Percentiles rank a stretch among this genome's conserved stretches.
phyloP scores from a whole-genome alignment of 1,140 invertebrate species.

The Penaeus indicus region DNA sequence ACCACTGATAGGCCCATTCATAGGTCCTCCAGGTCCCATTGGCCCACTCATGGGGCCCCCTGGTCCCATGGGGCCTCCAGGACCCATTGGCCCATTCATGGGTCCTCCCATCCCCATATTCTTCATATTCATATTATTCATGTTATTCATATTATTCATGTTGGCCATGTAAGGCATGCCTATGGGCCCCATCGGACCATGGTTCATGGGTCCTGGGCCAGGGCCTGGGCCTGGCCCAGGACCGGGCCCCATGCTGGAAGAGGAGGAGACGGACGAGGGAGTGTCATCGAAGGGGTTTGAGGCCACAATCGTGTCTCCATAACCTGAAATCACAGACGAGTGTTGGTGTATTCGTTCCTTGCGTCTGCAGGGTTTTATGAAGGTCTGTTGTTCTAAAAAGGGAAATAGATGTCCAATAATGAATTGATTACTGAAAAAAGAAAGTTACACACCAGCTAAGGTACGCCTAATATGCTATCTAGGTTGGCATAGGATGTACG shows the following conservation, averaged over 20 bases:
- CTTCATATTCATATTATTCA: slow-evolving; percentile 60
- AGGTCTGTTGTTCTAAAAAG: not conserved
- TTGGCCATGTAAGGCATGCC: slow-evolving; percentile 59
- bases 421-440: too few species aligned
- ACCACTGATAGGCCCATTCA: slow-evolving; percentile 65
- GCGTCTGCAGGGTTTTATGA: not conserved
- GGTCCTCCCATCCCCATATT: slow-evolving; percentile 64
- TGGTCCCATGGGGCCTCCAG: slow-evolving; percentile 66
- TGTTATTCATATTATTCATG: slow-evolving; percentile 34
- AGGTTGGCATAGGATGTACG: too few species aligned
- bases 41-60: slow-evolving; percentile 66
- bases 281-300: slow-evolving; percentile 97
- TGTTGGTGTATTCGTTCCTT: not conserved
- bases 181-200: slow-evolving; percentile 64
- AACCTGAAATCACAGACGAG: slow-evolving; percentile 60
- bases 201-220: slow-evolving; percentile 67
- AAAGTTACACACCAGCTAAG: too few species aligned
- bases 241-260: slow-evolving; percentile 91
- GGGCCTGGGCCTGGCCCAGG: slow-evolving; percentile 81
- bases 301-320: slow-evolving; percentile 91
- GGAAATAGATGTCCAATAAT: too few species aligned
- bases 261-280: slow-evolving; percentile 72
- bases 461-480: too few species aligned
- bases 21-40: slow-evolving; percentile 65
- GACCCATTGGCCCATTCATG: slow-evolving; percentile 65